Evolutionary conservation across 1,140 invertebrate genomes (phyloP), one percentile per base, ranked within the genome.

Genomic region (Aporrectodea caliginosa): DNA sequence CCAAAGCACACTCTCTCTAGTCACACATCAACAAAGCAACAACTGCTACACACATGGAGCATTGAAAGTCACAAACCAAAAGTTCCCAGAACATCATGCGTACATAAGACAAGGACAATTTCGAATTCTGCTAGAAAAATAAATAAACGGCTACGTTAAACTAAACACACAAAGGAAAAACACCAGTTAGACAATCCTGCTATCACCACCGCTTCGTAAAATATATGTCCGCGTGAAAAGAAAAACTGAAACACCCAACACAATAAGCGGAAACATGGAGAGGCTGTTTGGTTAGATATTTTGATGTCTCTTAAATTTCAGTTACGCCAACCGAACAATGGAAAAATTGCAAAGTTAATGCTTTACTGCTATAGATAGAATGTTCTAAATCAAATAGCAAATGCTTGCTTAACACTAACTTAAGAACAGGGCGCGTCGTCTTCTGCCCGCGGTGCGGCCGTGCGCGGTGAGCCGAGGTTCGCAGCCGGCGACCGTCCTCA

Each of bases 361-460:
- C 43, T 58, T 58, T 22, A 58, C 43, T 58, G 6, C 43, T 22
- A 22, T 58, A 22, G n/a, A n/a, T n/a, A n/a, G n/a, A n/a, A n/a
- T n/a, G n/a, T n/a, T 58, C 43, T 58, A 58, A 58, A 58, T 58
- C 43, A 58, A 58, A 58, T n/a, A 58, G 43, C 43, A 58, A 58
- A 58, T 58, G 43, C 43, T 12, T 58, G 43, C 43, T 58, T 58
- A 58, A 58, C 43, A 58, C 6, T 58, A 58, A 58, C 43, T 58
- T 58, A 58, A 58, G 43, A 58, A 58, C 43, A n/a, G 43, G 43
- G 43, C 22, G 43, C 22, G 43, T 6, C 43, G 22, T 12, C 6
- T 58, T 22, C 43, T 58, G 6, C 43, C 22, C 43, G 6, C 43
- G 6, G 43, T n/a, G n/a, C n/a, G n/a, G n/a, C n/a, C n/a, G n/a